Base-by-base conservation (phyloP, 2,888 invertebrate species). In the Papilio gigon region DNA sequence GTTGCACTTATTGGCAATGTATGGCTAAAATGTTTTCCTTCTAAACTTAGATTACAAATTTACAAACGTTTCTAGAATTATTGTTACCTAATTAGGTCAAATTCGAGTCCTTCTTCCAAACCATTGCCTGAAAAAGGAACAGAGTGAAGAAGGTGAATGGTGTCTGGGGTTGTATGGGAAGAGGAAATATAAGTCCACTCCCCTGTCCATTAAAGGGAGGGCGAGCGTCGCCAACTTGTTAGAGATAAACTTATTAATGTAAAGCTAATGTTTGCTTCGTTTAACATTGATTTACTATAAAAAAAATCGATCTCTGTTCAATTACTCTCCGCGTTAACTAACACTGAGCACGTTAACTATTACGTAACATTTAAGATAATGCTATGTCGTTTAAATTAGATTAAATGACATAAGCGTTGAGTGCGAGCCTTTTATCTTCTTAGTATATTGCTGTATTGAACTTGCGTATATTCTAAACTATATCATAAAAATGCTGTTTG, bases 341-440 rank as follows among this genome's bases (percentile, higher is more conserved):
- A 30, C 17, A 56, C 4, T 30, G 30, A 8, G 9, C 27, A 30
- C 9, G n/a, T 30, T 27, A 27, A 17, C 0, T 27, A n/a, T 56
- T 56, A 53, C 27, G 30, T 9, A 56, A 56, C 53, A 53, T 27
- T 53, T 56, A 30, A 30, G 53, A 56, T 30, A 56, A 56, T 56
- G 30, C 17, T 1, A 56, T 56, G 5, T 17, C 30, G 30, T 30
- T 53, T 56, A 56, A 56, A 56, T 56, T 56, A 56, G 53, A 56
- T 56, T 56, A 56, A 8, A 30, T 9, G 9, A 14, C 9, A 30
- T 27, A n/a, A 30, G 30, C 30, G 53, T 56, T 56, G 30, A 56
- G 17, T 50, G 25, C 12, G 42, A 42, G 50, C 1, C 14, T 27
- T 56, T 30, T 56, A 56, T 30, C 30, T 56, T 30, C 30, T 56